phyloP scores from a whole-genome alignment of 2,113 vertebrate genomes.

The Phylloscopus trochiloides region DNA sequence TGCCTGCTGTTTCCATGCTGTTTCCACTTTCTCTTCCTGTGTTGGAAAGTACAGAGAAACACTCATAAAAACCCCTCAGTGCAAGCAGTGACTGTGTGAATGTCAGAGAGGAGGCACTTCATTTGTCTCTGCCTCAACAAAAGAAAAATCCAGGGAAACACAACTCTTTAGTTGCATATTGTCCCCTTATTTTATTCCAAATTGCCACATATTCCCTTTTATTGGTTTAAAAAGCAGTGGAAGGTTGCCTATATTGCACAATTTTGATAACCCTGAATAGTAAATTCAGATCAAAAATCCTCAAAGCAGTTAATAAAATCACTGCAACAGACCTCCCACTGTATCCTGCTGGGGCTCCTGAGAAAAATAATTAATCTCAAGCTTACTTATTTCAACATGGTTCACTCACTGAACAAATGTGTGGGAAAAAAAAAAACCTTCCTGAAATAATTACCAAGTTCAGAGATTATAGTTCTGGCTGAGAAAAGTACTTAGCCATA shows the following conservation, averaged over 20 bases:
- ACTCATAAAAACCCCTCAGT: neutral
- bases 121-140: neutral
- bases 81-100: neutral
- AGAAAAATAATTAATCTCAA: slow-evolving; percentile 56
- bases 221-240: neutral
- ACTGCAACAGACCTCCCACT: slow-evolving; percentile 9
- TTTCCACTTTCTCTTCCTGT: neutral
- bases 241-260: rapidly evolving
- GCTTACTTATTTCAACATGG: slow-evolving; percentile 13
- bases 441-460: slow-evolving; percentile 22
- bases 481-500: neutral
- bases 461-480: neutral
- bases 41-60: neutral
- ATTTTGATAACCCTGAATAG: neutral
- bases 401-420: slow-evolving; percentile 14
- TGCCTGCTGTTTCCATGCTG: neutral
- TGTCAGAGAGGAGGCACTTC: neutral
- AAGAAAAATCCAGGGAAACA: neutral
- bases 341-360: slow-evolving; percentile 10
- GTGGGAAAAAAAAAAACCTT: neutral
- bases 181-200: neutral
- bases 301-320: slow-evolving; percentile 15
- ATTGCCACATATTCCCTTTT: neutral
- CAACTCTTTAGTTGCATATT: neutral
- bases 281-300: neutral